These are phyloP conservation scores for Campopleginae sp. DNA, from an alignment of 2,888 invertebrate genomes.

Conservation along the genomic window DNA sequence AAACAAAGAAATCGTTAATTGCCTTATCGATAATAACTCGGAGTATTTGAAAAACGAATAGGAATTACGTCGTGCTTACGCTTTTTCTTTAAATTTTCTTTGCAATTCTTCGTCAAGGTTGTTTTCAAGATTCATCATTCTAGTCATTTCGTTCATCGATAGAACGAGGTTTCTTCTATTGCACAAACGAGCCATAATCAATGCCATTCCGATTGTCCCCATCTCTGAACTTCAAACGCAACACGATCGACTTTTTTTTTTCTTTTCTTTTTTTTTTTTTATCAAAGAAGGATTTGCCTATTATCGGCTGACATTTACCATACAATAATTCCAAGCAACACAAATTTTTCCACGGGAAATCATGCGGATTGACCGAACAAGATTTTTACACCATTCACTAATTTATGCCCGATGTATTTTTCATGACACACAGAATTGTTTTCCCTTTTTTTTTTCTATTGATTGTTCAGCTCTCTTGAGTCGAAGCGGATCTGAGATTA, in stretches of 20 bases:
- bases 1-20: background rate
- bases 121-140: background rate
- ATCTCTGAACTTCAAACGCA: background rate
- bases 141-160: background rate
- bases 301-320: background rate
- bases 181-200: background rate
- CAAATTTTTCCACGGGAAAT: constrained; percentile 28
- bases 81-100: background rate
- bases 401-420: constrained; percentile 73
- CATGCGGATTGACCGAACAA: constrained; percentile 39
- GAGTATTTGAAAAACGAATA: constrained; percentile 4
- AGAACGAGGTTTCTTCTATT: background rate
- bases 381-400: constrained; percentile 69
- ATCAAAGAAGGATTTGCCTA: background rate
- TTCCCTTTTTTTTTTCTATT: constrained; percentile 28
- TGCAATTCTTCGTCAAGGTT: background rate
- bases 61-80: background rate
- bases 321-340: constrained; percentile 10
- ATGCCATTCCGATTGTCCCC: background rate
- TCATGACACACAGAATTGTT: constrained; percentile 49
- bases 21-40: background rate
- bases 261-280: background rate
- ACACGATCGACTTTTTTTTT: background rate
- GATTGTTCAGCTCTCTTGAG: background rate
- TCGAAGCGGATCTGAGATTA: constrained; percentile 67